Evolutionary conservation across 2,888 invertebrate genomes (phyloP).

Genomic region (Thymelicus sylvestris): DNA sequence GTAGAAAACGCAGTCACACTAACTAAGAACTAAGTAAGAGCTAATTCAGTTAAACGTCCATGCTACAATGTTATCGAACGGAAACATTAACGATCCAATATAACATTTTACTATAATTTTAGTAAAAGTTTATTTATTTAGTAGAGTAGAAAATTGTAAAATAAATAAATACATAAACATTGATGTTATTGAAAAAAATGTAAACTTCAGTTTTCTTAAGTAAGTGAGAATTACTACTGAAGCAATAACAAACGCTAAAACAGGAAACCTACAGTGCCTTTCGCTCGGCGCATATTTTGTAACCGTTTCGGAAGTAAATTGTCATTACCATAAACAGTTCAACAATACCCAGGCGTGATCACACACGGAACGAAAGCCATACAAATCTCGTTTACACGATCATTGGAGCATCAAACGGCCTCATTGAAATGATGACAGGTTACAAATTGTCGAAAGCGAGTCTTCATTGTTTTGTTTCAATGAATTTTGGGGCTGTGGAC

Average conservation of each 20-base stretch:
- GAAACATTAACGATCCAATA: no score
- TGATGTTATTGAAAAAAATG: no score
- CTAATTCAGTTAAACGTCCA: no score
- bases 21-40: no score
- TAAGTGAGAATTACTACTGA: no score
- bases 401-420: slow-evolving; percentile 71
- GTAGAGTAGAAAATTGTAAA: no score
- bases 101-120: no score
- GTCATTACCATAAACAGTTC: slow-evolving; percentile 18
- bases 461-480: slow-evolving; percentile 48
- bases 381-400: slow-evolving; percentile 56
- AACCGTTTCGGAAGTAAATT: slow-evolving; percentile 15
- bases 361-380: slow-evolving; percentile 58
- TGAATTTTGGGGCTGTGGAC: slow-evolving; percentile 31
- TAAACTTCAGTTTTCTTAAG: no score
- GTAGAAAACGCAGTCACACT: no score
- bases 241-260: not conserved
- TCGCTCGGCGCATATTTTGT: slow-evolving; percentile 1
- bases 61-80: no score
- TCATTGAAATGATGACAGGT: slow-evolving; percentile 71
- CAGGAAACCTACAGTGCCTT: not conserved
- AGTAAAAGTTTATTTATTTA: no score
- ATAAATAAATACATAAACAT: no score
- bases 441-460: slow-evolving; percentile 76
- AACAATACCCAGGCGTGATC: slow-evolving; percentile 42